Evolutionary conservation across 1,140 invertebrate genomes (phyloP).

Genomic region (Zophobas morio): DNA sequence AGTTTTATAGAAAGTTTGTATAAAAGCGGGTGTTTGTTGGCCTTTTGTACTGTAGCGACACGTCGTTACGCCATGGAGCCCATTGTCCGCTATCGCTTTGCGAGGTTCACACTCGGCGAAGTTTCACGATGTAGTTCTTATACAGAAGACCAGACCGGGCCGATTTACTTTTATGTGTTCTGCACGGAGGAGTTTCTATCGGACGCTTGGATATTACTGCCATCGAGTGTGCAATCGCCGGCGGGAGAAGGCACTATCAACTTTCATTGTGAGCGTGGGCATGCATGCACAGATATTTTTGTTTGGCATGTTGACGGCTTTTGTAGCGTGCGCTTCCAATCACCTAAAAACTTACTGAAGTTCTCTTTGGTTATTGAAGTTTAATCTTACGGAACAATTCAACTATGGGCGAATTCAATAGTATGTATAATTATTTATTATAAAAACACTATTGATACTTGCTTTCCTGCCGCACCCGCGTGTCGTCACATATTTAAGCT

Average conservation of each 20-base stretch:
- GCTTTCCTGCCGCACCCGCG: too few relatives aligned
- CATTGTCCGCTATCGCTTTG: slow-evolving; percentile 51
- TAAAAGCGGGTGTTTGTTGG: slow-evolving; percentile 39
- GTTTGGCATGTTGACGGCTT: slow-evolving; percentile 29
- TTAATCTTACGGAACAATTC: too few relatives aligned
- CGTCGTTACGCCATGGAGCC: slow-evolving; percentile 24
- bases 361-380: too few relatives aligned
- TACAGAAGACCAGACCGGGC: slow-evolving; percentile 48
- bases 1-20: slow-evolving; percentile 48
- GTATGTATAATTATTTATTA: too few relatives aligned
- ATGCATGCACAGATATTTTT: slow-evolving; percentile 41
- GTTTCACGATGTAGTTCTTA: slow-evolving; percentile 52
- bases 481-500: too few relatives aligned
- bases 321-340: slow-evolving; percentile 42
- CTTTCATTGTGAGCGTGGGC: slow-evolving; percentile 43
- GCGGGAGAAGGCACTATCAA: slow-evolving; percentile 34
- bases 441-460: too few relatives aligned
- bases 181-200: slow-evolving; percentile 44
- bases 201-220: slow-evolving; percentile 50
- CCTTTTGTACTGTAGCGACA: slow-evolving; percentile 50
- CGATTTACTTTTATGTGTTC: slow-evolving; percentile 53
- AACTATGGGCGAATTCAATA: too few relatives aligned
- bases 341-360: slow-evolving; percentile 11
- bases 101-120: slow-evolving; percentile 47
- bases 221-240: slow-evolving; percentile 50